Evolutionary conservation across 1,140 invertebrate genomes (phyloP).

Genomic region (Watersipora subatra): DNA sequence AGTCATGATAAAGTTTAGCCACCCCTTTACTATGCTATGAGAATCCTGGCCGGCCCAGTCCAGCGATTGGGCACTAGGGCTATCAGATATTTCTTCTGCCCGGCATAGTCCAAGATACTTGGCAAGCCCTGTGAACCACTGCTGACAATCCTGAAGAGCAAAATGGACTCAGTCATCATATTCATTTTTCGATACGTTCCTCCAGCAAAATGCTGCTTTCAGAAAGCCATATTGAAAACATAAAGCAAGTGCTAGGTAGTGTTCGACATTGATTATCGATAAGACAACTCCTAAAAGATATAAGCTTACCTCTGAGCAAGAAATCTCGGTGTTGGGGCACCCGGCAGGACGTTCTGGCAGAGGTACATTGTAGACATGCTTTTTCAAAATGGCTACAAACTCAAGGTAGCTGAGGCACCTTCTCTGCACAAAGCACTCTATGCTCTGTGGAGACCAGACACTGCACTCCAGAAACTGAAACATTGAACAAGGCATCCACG

Average conservation of each 20-base stretch:
- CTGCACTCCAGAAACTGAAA: constrained; percentile 18
- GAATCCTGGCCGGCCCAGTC: not conserved
- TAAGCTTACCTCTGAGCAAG: too few species aligned
- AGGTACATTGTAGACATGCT: constrained; percentile 59
- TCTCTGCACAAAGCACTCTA: constrained; percentile 53
- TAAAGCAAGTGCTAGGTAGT: too few species aligned
- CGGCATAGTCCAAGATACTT: not conserved
- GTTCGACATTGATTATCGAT: too few species aligned
- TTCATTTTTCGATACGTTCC: too few species aligned
- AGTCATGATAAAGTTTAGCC: not conserved
- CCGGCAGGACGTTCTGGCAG: not conserved
- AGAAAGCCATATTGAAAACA: too few species aligned
- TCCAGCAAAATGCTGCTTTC: too few species aligned
- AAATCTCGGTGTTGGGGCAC: too few species aligned
- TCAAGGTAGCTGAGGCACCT: constrained; percentile 69
- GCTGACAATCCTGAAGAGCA: not conserved
- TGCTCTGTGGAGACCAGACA: constrained; percentile 37
- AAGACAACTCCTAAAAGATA: too few species aligned
- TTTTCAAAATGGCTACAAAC: constrained; percentile 63
- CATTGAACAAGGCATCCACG: constrained; percentile 1
- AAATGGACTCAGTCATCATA: too few species aligned
- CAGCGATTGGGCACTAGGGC: not conserved
- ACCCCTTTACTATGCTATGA: not conserved
- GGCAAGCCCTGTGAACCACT: not conserved
- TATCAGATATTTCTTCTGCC: not conserved